Conservation (phyloP, 2,113 vertebrate genomes). For the Etheostoma spectabile region DNA sequence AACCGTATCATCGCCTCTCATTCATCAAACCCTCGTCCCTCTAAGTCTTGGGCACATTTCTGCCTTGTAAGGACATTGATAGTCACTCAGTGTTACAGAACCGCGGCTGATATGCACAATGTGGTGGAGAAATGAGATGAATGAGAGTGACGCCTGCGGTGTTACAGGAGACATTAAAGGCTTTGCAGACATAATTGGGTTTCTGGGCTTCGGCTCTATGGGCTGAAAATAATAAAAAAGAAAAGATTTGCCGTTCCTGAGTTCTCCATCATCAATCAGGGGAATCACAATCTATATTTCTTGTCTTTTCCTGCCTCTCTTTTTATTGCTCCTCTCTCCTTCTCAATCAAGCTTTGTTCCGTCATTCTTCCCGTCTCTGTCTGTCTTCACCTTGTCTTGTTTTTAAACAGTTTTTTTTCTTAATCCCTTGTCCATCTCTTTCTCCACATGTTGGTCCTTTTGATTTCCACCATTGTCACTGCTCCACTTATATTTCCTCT, state of each 20-base stretch:
- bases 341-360: not conserved
- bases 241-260: slow-evolving; percentile 13
- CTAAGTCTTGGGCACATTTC: slow-evolving; percentile 10
- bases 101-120: slow-evolving; percentile 25
- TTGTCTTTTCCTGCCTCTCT: not conserved
- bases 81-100: slow-evolving; percentile 12
- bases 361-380: not conserved
- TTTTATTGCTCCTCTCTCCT: not conserved
- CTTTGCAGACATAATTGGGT: slow-evolving; percentile 66
- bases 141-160: slow-evolving; percentile 28
- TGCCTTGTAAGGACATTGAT: slow-evolving; percentile 41
- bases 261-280: slow-evolving; percentile 55
- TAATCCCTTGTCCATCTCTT: not conserved
- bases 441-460: not conserved
- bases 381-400: not conserved
- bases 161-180: slow-evolving; percentile 59
- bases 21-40: slow-evolving; percentile 40
- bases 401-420: not conserved
- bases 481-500: not conserved
- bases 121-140: slow-evolving; percentile 52
- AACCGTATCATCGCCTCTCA: slow-evolving; percentile 21
- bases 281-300: slow-evolving; percentile 38
- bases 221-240: not conserved
- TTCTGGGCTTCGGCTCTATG: slow-evolving; percentile 50
- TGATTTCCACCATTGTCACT: not conserved